These are phyloP conservation scores for Chiloscyllium punctatum DNA, from an alignment of 2,797 vertebrate genomes.

Conservation along the genomic window DNA sequence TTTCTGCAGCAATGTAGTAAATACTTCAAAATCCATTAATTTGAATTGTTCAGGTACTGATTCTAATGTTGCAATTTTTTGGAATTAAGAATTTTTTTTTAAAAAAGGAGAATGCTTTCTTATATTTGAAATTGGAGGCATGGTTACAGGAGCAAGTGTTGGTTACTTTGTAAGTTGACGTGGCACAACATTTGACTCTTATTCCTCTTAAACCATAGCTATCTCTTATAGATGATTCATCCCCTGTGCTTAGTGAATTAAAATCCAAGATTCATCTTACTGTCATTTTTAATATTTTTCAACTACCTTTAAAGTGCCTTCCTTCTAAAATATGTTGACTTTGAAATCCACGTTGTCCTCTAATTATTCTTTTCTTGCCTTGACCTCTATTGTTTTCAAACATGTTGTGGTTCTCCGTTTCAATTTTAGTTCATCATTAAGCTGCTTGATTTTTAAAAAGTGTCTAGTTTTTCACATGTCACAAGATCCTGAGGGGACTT, in stretches of 20 bases:
- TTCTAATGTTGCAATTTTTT: not conserved
- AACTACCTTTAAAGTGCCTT: not conserved
- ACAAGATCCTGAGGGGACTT: too few species aligned
- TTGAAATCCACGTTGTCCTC: not conserved
- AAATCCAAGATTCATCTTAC: not conserved
- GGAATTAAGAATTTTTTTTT: not conserved
- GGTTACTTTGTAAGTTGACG: not conserved
- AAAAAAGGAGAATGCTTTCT: not conserved
- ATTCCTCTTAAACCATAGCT: not conserved
- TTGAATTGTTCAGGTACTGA: not conserved
- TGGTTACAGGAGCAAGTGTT: not conserved
- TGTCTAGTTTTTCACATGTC: too few species aligned
- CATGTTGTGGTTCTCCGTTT: not conserved
- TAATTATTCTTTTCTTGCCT: not conserved
- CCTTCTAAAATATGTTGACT: not conserved
- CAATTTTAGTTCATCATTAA: not conserved
- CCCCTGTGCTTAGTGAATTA: not conserved
- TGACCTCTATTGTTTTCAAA: not conserved
- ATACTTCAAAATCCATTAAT: not conserved
- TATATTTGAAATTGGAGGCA: not conserved
- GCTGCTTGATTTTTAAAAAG: not conserved
- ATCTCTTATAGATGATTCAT: not conserved
- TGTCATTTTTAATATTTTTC: not conserved
- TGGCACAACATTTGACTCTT: not conserved
- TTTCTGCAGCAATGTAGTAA: not conserved